Evolutionary conservation across 2,888 invertebrate genomes (phyloP), one percentile per base, ranked within the genome.

Genomic region (Lycaena phlaeas): DNA sequence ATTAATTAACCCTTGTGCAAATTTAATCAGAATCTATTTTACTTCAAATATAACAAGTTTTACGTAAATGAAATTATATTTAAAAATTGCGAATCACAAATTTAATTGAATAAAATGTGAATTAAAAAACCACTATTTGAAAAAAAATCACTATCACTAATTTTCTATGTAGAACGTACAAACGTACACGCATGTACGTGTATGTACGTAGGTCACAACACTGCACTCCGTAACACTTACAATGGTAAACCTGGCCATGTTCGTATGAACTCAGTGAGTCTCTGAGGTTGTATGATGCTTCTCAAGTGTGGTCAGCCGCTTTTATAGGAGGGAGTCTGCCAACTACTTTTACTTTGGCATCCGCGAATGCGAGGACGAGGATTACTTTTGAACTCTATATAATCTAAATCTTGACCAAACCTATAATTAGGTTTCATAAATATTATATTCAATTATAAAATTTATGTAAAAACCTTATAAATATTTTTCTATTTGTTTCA

Each of bases 161-260:
- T n/a, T n/a, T n/a, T n/a, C n/a, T n/a, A 18, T 11, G 34, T 27
- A 22, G 22, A 25, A 14, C n/a, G 27, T 36, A 18, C 41, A 31
- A 40, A 41, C 40, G 27, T 25, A 45, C 48, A n/a, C n/a, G n/a
- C n/a, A n/a, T n/a, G n/a, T n/a, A n/a, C n/a, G n/a, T n/a, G n/a
- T n/a, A n/a, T n/a, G n/a, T n/a, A n/a, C n/a, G n/a, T n/a, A n/a
- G n/a, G n/a, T n/a, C n/a, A 53, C 40, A 29, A 38, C 79, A 81
- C 81, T 81, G 78, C 79, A 82, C 69, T 77, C 75, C 75, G 54
- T 37, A 41, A 56, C 53, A 82, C 84, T 84, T 84, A 84, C 84
- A 62, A 84, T 64, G 59, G 63, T 78, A 74, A 74, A 77, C 71
- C 74, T 76, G 59, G 79, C 76, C 84, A 84, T 84, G 61, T 59